These are phyloP conservation scores for Caretta caretta DNA, from an alignment of 2,113 vertebrate species.

Conservation along the genomic window DNA sequence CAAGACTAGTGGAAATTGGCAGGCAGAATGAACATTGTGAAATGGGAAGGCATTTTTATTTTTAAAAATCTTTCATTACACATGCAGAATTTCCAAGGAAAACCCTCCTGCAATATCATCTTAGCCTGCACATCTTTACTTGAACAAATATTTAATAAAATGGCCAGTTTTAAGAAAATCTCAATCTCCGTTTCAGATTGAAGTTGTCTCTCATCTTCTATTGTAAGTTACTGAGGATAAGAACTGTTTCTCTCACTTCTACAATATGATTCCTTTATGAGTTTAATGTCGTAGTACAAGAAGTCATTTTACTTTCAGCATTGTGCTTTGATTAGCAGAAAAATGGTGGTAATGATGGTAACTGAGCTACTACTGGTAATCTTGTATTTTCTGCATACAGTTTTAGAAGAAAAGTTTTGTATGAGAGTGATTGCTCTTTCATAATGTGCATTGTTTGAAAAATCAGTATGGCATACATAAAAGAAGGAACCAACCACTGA, in stretches of 20 bases:
- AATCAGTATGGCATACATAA: not conserved
- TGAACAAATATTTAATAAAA: not conserved
- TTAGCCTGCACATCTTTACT: not conserved
- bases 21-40: not conserved
- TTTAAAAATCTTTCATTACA: not conserved
- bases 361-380: not conserved
- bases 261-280: not conserved
- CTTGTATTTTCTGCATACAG: not conserved
- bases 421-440: not conserved
- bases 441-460: not conserved
- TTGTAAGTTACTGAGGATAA: not conserved
- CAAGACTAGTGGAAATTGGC: not conserved
- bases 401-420: not conserved
- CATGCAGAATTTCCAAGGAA: not conserved
- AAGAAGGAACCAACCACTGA: not conserved
- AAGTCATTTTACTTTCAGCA: not conserved
- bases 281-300: not conserved
- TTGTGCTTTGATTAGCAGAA: not conserved
- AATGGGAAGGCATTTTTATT: not conserved
- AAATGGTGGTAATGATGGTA: not conserved
- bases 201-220: not conserved
- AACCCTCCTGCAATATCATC: rapidly evolving
- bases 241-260: not conserved
- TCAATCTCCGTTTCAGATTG: not conserved
- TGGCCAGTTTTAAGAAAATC: not conserved